These are phyloP conservation scores for Eublepharis macularius DNA, from an alignment of 2,113 vertebrate species.

Conservation along the genomic window DNA sequence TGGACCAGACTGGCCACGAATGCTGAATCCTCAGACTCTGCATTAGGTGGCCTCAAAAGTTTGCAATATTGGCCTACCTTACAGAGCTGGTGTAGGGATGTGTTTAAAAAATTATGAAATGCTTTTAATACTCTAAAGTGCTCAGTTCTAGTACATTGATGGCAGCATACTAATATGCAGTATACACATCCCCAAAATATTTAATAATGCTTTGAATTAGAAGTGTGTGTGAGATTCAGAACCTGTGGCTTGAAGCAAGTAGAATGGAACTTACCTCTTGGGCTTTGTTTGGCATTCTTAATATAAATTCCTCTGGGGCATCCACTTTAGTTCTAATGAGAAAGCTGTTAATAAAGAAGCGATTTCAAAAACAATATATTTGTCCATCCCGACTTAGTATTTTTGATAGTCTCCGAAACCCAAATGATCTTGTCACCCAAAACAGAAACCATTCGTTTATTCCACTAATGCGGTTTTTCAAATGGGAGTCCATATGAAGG, in stretches of 20 bases:
- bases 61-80: background rate
- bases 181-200: too few relatives aligned
- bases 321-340: background rate
- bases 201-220: background rate
- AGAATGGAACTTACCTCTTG: constrained; percentile 73
- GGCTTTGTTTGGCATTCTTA: constrained; percentile 79
- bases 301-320: background rate
- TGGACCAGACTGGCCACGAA: too few relatives aligned
- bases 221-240: background rate
- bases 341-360: constrained; percentile 1
- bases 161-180: too few relatives aligned
- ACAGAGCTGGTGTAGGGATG: background rate
- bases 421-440: background rate
- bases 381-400: background rate
- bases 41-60: background rate
- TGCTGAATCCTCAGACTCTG: too few relatives aligned
- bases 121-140: too few relatives aligned
- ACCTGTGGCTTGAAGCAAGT: background rate
- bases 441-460: background rate
- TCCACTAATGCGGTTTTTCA: background rate
- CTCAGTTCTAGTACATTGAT: background rate
- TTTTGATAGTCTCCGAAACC: background rate
- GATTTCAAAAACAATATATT: background rate
- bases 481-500: background rate
- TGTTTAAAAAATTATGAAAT: background rate